Evolutionary conservation across 2,797 vertebrate species (phyloP).

Genomic region (Capromys pilorides): DNA sequence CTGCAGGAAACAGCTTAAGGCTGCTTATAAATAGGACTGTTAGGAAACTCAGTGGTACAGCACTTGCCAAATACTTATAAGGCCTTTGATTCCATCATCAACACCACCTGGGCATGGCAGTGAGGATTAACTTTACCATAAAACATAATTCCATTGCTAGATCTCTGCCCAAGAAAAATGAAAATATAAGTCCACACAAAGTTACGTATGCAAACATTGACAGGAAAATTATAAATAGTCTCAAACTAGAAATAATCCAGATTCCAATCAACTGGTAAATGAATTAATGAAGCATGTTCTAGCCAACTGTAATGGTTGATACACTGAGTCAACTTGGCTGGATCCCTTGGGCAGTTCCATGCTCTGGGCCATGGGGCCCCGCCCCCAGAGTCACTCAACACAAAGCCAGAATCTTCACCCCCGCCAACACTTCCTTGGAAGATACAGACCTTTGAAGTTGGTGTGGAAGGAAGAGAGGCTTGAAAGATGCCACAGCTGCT

Average conservation of each 20-base stretch:
- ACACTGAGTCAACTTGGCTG: no score
- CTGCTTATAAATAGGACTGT: neutral
- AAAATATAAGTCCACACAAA: neutral
- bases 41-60: neutral
- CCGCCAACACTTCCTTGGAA: no score
- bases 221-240: slow-evolving; percentile 6
- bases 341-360: no score
- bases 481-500: no score
- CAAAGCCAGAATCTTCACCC: no score
- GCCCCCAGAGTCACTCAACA: no score
- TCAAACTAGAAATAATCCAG: neutral
- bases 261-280: neutral
- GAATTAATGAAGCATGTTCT: neutral
- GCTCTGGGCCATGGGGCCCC: no score
- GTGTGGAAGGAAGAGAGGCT: no score
- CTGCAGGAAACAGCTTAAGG: neutral
- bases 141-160: slow-evolving; percentile 3
- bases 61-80: neutral
- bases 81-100: neutral
- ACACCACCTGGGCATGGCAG: neutral
- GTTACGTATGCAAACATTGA: neutral
- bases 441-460: no score
- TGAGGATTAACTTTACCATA: neutral
- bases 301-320: no score
- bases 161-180: neutral